phyloP scores from a whole-genome alignment of 2,888 invertebrate species.

The Noctua fimbriata region DNA sequence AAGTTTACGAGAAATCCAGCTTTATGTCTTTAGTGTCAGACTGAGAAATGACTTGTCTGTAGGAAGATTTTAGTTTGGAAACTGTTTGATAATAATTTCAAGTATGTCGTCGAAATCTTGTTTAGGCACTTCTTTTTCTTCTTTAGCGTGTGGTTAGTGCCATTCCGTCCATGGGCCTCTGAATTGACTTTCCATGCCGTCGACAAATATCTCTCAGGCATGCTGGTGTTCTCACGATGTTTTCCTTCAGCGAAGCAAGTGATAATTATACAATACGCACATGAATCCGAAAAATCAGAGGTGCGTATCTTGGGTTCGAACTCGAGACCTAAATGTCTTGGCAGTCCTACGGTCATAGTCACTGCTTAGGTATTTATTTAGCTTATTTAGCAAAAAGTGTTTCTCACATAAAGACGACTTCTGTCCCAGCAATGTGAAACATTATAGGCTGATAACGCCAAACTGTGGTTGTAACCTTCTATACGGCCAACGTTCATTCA shows the following conservation, averaged over 20 bases:
- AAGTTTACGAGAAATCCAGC: constrained; percentile 18
- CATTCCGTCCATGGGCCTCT: too few relatives aligned
- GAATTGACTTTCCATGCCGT: too few relatives aligned
- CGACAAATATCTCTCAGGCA: too few relatives aligned
- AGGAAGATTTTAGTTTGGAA: neutral
- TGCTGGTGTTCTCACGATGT: too few relatives aligned
- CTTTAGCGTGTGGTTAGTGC: too few relatives aligned
- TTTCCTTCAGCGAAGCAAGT: too few relatives aligned
- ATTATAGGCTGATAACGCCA: neutral
- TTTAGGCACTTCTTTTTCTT: too few relatives aligned
- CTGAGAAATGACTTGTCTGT: constrained; percentile 1
- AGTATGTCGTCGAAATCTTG: neutral
- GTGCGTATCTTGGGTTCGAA: too few relatives aligned
- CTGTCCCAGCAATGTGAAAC: neutral
- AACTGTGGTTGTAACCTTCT: neutral
- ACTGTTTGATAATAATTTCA: neutral
- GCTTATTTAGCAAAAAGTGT: neutral
- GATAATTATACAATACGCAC: too few relatives aligned
- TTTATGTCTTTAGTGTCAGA: neutral
- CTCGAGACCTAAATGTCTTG: too few relatives aligned
- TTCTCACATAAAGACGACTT: neutral
- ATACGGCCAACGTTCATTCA: neutral
- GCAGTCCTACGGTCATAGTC: too few relatives aligned
- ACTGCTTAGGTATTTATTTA: neutral
- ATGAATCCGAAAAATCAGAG: too few relatives aligned